Evolutionary conservation across 2,888 invertebrate genomes (phyloP).

Genomic region (Plutella xylostella): DNA sequence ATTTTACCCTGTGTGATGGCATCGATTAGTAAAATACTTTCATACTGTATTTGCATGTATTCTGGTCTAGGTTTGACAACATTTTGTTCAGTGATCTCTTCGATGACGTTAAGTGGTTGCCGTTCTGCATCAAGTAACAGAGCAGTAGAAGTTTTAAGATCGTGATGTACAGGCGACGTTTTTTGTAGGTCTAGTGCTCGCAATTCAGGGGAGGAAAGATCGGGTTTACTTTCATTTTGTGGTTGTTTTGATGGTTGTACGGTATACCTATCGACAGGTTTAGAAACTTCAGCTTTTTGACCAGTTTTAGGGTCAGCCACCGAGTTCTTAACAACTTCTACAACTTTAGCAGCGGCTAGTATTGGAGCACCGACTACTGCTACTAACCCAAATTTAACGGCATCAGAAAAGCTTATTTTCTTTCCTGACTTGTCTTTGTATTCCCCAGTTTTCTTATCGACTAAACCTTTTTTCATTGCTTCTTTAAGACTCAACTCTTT

Average conservation of each 20-base stretch:
- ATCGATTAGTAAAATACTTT: constrained; percentile 69
- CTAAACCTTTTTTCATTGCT: constrained; percentile 80
- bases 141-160: constrained; percentile 45
- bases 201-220: constrained; percentile 18
- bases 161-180: too few species aligned
- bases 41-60: constrained; percentile 36
- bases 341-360: constrained; percentile 74
- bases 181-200: constrained; percentile 16
- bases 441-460: constrained; percentile 78
- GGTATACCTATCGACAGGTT: too few species aligned
- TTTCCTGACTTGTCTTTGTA: constrained; percentile 75
- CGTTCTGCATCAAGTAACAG: constrained; percentile 56
- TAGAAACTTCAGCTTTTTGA: constrained; percentile 32
- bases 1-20: constrained; percentile 75
- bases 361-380: constrained; percentile 81
- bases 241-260: too few species aligned
- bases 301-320: constrained; percentile 82
- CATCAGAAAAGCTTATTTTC: constrained; percentile 77
- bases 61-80: constrained; percentile 42
- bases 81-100: constrained; percentile 62
- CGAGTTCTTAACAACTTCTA: constrained; percentile 71
- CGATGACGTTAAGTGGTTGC: constrained; percentile 53
- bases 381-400: constrained; percentile 80
- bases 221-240: constrained; percentile 4
- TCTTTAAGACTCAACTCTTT: constrained; percentile 78